A percentile compares a stretch with the other conserved stretches of the same genome.
Conservation (phyloP, 2,113 vertebrate species). For the Bostrychus sinensis region DNA sequence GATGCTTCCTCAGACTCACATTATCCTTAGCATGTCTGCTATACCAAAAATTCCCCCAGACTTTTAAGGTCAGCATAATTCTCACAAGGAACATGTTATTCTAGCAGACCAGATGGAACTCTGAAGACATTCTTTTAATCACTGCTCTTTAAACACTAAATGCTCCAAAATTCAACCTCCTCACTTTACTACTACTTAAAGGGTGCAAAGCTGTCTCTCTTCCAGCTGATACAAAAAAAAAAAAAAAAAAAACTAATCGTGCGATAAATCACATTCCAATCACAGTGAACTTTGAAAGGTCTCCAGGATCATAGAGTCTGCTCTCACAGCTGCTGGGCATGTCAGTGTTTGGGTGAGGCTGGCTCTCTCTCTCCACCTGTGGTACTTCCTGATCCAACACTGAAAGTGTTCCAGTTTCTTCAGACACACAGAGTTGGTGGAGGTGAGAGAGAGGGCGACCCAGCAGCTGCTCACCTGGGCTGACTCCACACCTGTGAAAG, state of each 20-base stretch:
- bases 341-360: slow-evolving; percentile 62
- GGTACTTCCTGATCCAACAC: slow-evolving; percentile 65
- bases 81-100: background rate
- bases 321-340: slow-evolving; percentile 71
- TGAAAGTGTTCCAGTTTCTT: slow-evolving; percentile 69
- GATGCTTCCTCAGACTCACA: no score
- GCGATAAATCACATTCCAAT: slow-evolving; percentile 72
- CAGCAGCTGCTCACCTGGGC: slow-evolving; percentile 72
- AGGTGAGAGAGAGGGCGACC: slow-evolving; percentile 63
- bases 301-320: slow-evolving; percentile 69
- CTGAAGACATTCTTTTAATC: slow-evolving; percentile 21
- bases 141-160: slow-evolving; percentile 16
- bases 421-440: slow-evolving; percentile 58
- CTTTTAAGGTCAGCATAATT: background rate
- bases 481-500: slow-evolving; percentile 71
- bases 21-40: slow-evolving; percentile 6
- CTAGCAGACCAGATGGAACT: background rate
- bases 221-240: slow-evolving; percentile 42
- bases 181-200: slow-evolving; percentile 7
- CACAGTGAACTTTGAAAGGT: slow-evolving; percentile 62
- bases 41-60: background rate
- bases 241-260: slow-evolving; percentile 25
- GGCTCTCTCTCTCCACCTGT: slow-evolving; percentile 49
- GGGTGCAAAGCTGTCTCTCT: slow-evolving; percentile 34
- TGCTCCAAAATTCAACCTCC: slow-evolving; percentile 13